Evolutionary conservation across 2,113 vertebrate species (phyloP).

Genomic region (Myrmophylax atrothorax): DNA sequence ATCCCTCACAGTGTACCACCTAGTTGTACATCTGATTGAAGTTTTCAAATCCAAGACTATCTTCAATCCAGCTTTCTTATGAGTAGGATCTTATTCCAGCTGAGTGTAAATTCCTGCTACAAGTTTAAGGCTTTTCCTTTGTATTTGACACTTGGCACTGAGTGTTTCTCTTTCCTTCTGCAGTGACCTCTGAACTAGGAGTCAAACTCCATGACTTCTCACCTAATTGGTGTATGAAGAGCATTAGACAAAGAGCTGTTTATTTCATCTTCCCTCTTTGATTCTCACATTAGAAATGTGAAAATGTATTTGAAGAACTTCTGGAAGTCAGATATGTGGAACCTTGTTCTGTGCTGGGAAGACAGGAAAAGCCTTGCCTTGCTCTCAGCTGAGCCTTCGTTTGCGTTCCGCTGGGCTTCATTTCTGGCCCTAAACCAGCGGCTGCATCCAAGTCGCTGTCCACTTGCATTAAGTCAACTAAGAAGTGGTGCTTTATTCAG

Average conservation of each 20-base stretch:
- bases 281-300: not conserved
- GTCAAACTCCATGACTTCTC: not conserved
- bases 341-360: not conserved
- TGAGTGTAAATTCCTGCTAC: not conserved
- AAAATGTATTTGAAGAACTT: not conserved
- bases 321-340: rapidly evolving
- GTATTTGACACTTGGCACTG: not conserved
- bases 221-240: not conserved
- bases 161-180: not conserved
- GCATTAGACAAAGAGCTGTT: not conserved
- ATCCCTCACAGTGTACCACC: not conserved
- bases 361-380: not conserved
- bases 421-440: not conserved
- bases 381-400: not conserved
- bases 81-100: not conserved
- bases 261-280: not conserved
- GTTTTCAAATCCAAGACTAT: not conserved
- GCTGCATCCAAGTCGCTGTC: not conserved
- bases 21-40: not conserved
- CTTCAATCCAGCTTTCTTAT: not conserved
- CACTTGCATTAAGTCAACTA: not conserved
- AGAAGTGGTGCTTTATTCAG: not conserved
- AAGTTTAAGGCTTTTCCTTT: not conserved
- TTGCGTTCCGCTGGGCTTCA: not conserved
- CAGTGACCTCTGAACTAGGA: not conserved